Percentiles rank a stretch among this genome's conserved stretches.
phyloP scores from a whole-genome alignment of 23 tunicate genomes.

The Ciona savignyi region DNA sequence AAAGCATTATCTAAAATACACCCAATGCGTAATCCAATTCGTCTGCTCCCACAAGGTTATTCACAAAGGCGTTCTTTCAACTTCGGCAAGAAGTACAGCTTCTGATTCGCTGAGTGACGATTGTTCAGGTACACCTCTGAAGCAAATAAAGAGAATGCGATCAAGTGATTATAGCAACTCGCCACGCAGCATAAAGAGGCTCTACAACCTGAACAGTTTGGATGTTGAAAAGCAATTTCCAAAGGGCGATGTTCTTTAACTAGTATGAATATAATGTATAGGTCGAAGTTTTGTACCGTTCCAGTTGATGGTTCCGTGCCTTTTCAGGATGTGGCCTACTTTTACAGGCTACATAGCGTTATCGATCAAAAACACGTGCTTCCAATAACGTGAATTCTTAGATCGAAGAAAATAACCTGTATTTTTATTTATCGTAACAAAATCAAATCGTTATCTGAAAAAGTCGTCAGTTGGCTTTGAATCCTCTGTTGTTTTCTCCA shows the following conservation, averaged over 20 bases:
- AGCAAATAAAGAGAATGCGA: constrained; percentile 25
- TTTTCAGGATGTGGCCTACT: too few species aligned
- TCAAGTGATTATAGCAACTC: constrained; percentile 50
- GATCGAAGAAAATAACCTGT: too few species aligned
- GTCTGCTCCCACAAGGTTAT: constrained; percentile 18
- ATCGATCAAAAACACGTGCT: too few species aligned
- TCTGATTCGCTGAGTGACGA: constrained; percentile 65
- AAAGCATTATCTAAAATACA: background rate
- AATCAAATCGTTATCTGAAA: too few species aligned
- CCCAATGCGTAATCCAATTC: background rate
- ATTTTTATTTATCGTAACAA: too few species aligned
- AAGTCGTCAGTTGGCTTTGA: too few species aligned
- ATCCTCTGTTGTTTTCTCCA: too few species aligned
- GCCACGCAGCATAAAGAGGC: constrained; percentile 25
- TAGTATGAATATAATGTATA: too few species aligned
- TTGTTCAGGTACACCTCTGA: constrained; percentile 42
- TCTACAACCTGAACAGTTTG: constrained; percentile 40
- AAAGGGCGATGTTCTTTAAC: constrained; percentile 42
- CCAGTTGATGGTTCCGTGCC: too few species aligned
- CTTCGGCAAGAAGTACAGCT: constrained; percentile 53
- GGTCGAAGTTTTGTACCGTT: too few species aligned
- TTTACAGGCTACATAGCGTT: too few species aligned
- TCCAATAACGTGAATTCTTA: too few species aligned
- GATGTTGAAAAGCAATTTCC: constrained; percentile 78
- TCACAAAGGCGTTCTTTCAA: constrained; percentile 28